Base-by-base conservation (phyloP, 2,888 invertebrate species). In the Asteroscopus sphinx region DNA sequence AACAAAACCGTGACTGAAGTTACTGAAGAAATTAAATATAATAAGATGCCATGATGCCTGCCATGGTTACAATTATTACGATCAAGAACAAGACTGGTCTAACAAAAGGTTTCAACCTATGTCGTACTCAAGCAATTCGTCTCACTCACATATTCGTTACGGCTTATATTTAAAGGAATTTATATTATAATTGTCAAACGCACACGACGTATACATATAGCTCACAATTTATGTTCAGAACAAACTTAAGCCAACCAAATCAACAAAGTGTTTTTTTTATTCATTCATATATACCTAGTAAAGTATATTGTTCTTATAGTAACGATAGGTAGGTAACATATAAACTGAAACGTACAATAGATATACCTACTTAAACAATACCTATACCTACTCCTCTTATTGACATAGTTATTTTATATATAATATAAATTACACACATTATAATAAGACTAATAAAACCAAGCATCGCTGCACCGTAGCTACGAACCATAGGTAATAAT, bases 101-200 rank as follows among this genome's bases (percentile, higher is more conserved):
- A 44, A 76, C 68, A 72, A 76, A 62, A 66, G 60, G 28, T 41
- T 47, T 26, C 28, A 41, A 61, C 51, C 45, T 64, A 59, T 48
- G 59, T 40, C 49, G 36, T 28, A 68, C 37, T 39, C 32, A 28
- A 46, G 42, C 16, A 35, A 68, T 76, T 72, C n/a, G 68, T 66
- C 47, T 47, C 62, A 46, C 47, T 66, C 65, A 56, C 46, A 26
- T 33, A 35, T 69, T 73, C 33, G 70, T 44, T 33, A 57, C 42
- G 42, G 56, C 25, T 37, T 48, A 35, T 42, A 48, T 47, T 56
- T 55, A 58, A 51, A 33, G 25, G 36, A 55, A 30, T 68, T 49
- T 61, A 28, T 36, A 68, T 66, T 59, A 5, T 46, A 60, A 46
- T 68, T 45, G 48, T 21, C 57, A 26, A 61, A 53, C 52, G 60